Conservation (phyloP, 1,140 invertebrate species). For the Drosophila nigrodunni region DNA sequence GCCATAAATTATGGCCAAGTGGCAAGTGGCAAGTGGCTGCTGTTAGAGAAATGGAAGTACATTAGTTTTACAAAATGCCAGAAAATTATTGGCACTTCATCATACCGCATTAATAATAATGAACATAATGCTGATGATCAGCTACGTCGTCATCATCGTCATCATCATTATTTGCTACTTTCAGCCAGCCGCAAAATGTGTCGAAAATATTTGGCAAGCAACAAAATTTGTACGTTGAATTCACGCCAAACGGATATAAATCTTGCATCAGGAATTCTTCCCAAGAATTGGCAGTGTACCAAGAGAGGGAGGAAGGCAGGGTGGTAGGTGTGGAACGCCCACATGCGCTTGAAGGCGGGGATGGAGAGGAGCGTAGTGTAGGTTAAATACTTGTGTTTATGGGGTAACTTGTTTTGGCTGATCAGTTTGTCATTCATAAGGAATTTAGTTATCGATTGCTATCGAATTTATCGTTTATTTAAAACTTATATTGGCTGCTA, state of each 20-base stretch:
- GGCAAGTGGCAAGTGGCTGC: constrained; percentile 4
- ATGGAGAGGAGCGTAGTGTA: not conserved
- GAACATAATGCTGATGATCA: constrained; percentile 6
- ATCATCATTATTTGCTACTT: constrained; percentile 22
- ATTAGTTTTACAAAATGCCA: constrained; percentile 42
- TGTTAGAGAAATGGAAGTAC: constrained; percentile 10
- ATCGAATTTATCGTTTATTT: not conserved
- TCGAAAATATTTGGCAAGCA: constrained; percentile 45
- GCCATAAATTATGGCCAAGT: constrained; percentile 27
- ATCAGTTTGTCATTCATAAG: not conserved
- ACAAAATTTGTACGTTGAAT: constrained; percentile 31
- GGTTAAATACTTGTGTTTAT: not conserved
- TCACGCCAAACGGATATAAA: constrained; percentile 30
- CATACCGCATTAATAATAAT: constrained; percentile 18
- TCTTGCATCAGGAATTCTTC: constrained; percentile 22
- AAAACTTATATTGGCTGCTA: no score
- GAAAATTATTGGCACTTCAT: constrained; percentile 49
- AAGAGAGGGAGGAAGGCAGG: constrained; percentile 25
- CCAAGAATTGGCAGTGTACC: constrained; percentile 49
- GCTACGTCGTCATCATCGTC: constrained; percentile 1
- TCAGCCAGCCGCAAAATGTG: constrained; percentile 29
- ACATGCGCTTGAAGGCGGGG: not conserved
- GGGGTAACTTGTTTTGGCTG: constrained; percentile 11
- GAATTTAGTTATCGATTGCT: not conserved
- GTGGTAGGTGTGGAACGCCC: constrained; percentile 12